phyloP scores from a whole-genome alignment of 92 coral and sea anemone species.

The Phenganax stokvisi region DNA sequence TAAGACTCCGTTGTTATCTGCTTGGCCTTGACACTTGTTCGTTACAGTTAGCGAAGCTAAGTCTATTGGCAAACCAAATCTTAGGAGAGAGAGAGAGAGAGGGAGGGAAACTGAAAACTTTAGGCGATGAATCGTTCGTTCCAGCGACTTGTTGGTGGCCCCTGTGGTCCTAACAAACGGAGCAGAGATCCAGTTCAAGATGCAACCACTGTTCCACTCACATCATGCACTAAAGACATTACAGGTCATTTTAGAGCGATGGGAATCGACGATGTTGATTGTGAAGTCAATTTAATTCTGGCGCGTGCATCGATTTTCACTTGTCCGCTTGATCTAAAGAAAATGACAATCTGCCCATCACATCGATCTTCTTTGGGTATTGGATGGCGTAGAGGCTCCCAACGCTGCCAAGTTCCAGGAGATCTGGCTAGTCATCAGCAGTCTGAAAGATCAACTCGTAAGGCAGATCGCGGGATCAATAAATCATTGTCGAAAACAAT shows the following conservation, averaged over 20 bases:
- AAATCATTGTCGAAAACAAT: slow-evolving; percentile 49
- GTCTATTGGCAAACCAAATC: slow-evolving; percentile 15
- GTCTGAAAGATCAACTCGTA: slow-evolving; percentile 43
- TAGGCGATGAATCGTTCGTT: slow-evolving; percentile 39
- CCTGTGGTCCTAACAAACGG: slow-evolving; percentile 46
- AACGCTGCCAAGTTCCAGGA: slow-evolving; percentile 58
- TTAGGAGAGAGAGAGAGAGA: neutral
- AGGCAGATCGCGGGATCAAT: slow-evolving; percentile 55
- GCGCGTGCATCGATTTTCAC: slow-evolving; percentile 46
- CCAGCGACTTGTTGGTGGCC: slow-evolving; percentile 51
- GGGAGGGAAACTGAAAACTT: slow-evolving; percentile 14
- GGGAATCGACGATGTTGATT: slow-evolving; percentile 44
- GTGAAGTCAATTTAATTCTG: slow-evolving; percentile 45
- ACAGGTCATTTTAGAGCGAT: slow-evolving; percentile 39
- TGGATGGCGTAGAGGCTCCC: slow-evolving; percentile 56
- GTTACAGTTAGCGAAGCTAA: neutral
- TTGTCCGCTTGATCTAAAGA: slow-evolving; percentile 34
- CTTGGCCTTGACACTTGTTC: slow-evolving; percentile 15
- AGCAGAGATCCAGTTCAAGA: slow-evolving; percentile 37
- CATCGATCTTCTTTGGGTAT: slow-evolving; percentile 53
- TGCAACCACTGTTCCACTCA: slow-evolving; percentile 44
- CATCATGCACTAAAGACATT: slow-evolving; percentile 42
- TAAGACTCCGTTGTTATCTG: slow-evolving; percentile 14
- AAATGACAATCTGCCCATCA: slow-evolving; percentile 44
- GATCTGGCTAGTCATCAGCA: slow-evolving; percentile 41